phyloP scores from a whole-genome alignment of 2,888 invertebrate genomes.

The Drosophila sordidula region DNA sequence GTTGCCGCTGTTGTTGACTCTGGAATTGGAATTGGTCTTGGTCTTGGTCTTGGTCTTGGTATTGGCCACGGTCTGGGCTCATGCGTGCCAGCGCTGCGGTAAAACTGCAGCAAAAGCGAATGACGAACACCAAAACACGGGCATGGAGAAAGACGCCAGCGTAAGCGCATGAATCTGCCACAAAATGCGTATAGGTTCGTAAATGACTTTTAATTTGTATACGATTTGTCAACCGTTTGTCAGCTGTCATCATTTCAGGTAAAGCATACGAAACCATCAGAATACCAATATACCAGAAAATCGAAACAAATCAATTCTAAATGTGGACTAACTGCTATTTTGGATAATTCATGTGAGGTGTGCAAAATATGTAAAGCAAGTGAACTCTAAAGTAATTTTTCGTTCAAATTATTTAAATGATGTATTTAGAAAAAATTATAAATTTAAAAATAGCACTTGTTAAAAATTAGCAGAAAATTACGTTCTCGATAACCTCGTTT shows the following conservation, averaged over 20 bases:
- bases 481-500: too few relatives aligned
- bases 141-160: conserved; percentile 7
- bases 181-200: conserved; percentile 14
- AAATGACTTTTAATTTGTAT: conserved; percentile 13
- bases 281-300: neutral
- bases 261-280: neutral
- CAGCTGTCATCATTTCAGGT: neutral
- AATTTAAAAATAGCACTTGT: too few relatives aligned
- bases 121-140: conserved; percentile 30
- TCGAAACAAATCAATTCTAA: neutral
- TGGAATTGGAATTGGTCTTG: conserved; percentile 46
- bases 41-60: conserved; percentile 23
- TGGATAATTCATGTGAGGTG: too few relatives aligned
- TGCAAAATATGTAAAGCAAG: too few relatives aligned
- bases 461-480: too few relatives aligned
- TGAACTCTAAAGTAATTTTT: too few relatives aligned
- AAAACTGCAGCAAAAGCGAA: conserved; percentile 33
- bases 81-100: conserved; percentile 13
- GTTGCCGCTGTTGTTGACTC: conserved; percentile 50
- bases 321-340: too few relatives aligned
- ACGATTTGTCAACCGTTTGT: conserved; percentile 20
- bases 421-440: too few relatives aligned
- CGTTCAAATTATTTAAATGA: too few relatives aligned
- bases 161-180: conserved; percentile 12
- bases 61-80: conserved; percentile 43